Evolutionary conservation across 2,888 invertebrate species (phyloP).

Genomic region (Hedychridium roseum): DNA sequence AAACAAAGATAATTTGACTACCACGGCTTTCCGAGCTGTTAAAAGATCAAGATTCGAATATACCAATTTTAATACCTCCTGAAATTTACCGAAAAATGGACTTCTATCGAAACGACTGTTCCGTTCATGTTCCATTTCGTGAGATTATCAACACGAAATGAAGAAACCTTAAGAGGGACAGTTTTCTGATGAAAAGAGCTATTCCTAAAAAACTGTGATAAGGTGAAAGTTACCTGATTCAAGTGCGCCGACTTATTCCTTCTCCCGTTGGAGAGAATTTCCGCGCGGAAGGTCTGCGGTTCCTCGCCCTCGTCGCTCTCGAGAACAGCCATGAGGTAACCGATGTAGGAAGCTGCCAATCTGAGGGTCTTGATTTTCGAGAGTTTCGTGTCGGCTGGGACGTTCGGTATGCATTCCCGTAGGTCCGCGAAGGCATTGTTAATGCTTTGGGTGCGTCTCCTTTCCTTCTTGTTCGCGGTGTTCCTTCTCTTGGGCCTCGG

Average conservation of each 20-base stretch:
- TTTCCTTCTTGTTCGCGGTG: conserved; percentile 94
- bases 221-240: conserved; percentile 41
- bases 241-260: conserved; percentile 50
- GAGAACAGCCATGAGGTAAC: conserved; percentile 88
- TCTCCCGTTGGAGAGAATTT: conserved; percentile 67
- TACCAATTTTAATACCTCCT: no score
- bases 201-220: no score
- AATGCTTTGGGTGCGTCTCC: conserved; percentile 90
- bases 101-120: no score
- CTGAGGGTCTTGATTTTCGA: conserved; percentile 96
- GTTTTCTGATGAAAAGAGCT: no score
- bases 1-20: no score
- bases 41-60: no score
- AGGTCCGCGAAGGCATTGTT: conserved; percentile 94
- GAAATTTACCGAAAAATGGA: no score
- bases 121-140: no score
- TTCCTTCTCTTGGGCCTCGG: conserved; percentile 73
- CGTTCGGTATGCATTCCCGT: conserved; percentile 94
- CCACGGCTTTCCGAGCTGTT: no score
- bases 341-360: conserved; percentile 91
- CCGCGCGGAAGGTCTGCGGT: conserved; percentile 86
- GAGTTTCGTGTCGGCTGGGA: conserved; percentile 93
- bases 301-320: conserved; percentile 84
- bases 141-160: no score
- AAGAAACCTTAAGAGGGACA: no score